A percentile compares a stretch with the other conserved stretches of the same genome.
phyloP scores from a whole-genome alignment of 2,888 invertebrate genomes.

The Harpalus rubripes region DNA sequence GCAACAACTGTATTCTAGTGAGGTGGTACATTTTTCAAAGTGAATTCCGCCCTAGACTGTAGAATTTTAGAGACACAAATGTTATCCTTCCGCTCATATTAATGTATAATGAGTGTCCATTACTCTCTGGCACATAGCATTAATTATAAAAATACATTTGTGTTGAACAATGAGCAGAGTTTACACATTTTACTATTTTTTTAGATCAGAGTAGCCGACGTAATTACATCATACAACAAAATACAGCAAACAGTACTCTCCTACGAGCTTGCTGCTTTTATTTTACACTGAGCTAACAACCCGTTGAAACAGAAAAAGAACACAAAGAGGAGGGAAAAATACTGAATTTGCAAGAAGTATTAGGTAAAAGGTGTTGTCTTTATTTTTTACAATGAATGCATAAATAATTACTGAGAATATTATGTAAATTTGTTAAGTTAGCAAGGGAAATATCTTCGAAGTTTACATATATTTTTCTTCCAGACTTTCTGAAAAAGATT shows the following conservation, averaged over 20 bases:
- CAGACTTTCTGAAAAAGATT: too few relatives aligned
- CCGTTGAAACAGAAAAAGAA: not conserved
- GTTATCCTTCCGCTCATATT: not conserved
- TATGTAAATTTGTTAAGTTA: not conserved
- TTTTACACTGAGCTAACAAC: conserved; percentile 15
- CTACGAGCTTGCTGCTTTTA: not conserved
- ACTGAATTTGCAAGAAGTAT: conserved; percentile 10
- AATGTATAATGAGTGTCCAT: not conserved
- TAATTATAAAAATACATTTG: conserved; percentile 25
- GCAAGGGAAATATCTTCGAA: too few relatives aligned
- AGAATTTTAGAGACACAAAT: not conserved
- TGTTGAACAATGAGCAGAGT: conserved; percentile 6
- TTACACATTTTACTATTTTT: conserved; percentile 40
- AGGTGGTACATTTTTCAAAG: too few relatives aligned
- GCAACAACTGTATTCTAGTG: too few relatives aligned
- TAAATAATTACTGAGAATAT: not conserved
- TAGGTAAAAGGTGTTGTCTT: not conserved
- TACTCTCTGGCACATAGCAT: not conserved
- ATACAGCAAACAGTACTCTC: conserved; percentile 32
- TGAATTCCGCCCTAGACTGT: too few relatives aligned
- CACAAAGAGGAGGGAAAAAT: not conserved
- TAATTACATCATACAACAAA: conserved; percentile 38
- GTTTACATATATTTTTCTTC: too few relatives aligned
- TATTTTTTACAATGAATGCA: not conserved
- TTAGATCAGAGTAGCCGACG: conserved; percentile 18